Evolutionary conservation across 2,113 vertebrate species (phyloP).

Genomic region (Actenoides hombroni): DNA sequence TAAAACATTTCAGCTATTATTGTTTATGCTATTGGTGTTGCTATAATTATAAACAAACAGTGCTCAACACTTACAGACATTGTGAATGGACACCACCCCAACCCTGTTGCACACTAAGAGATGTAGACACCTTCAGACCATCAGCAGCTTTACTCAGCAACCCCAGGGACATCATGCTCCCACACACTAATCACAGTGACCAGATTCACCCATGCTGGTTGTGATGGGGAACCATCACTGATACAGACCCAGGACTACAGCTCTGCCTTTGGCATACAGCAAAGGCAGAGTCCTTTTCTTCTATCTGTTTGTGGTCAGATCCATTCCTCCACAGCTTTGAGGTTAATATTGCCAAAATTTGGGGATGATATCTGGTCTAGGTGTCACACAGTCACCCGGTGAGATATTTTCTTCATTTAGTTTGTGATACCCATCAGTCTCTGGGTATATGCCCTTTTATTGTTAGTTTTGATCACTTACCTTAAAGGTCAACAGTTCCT

Average conservation of each 20-base stretch:
- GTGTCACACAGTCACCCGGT: background rate
- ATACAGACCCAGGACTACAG: accelerated
- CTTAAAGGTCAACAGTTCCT: background rate
- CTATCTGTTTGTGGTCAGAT: background rate
- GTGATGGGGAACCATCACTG: accelerated
- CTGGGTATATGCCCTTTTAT: background rate
- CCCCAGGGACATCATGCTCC: accelerated
- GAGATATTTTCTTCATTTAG: background rate
- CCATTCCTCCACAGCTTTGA: background rate
- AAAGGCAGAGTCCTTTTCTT: background rate
- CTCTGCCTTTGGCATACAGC: background rate
- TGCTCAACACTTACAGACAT: background rate
- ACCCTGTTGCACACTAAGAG: too few species aligned
- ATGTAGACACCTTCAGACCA: background rate
- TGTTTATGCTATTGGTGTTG: background rate
- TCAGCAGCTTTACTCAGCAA: background rate
- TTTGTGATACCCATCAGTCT: background rate
- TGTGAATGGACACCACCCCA: background rate
- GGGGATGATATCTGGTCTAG: background rate
- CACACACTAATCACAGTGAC: background rate
- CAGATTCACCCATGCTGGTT: accelerated
- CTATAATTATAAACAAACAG: background rate
- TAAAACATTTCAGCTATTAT: background rate
- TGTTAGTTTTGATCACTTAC: background rate
- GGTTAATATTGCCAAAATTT: background rate